Evolutionary conservation across 2,888 invertebrate species (phyloP), one percentile per base, ranked within the genome.

Genomic region (Cheilosia grossa): DNA sequence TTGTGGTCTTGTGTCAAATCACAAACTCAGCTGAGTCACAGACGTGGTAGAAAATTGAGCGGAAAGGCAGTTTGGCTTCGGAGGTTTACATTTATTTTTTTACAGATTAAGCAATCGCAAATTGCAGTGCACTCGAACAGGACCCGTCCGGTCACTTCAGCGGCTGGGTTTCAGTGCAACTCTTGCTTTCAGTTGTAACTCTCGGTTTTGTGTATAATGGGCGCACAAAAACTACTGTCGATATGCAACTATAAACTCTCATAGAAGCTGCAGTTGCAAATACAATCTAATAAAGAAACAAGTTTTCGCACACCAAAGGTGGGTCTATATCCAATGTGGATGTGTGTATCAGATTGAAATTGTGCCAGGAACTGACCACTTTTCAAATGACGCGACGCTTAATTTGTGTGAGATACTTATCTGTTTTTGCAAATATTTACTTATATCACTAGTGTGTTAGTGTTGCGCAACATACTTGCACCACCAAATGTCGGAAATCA

Each of bases 321-420:
- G 15, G 27, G 64, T 30, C 49, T 17, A 5, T 63, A 37, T 19
- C 7, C 21, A 59, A 4, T 7, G 37, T 61, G 82, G 49, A 53
- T 67, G 47, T 61, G 53, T 63, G 51, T 51, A 37, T 56, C 30
- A 58, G 80, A 64, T 80, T 83, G 82, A 74, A 83, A 80, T 74
- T 83, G 80, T 83, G 82, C 82, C 82, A 83, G 82, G 73, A 83
- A 80, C 82, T 83, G 63, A 56, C 82, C 82, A 82, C 73, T 82
- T 82, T 82, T 79, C 61, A 53, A 69, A 51, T 4, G 40, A 17
- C 47, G 42, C 37, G 24, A 9, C 30, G 33, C 69, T 61, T 56
- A 82, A 67, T 74, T 79, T 67, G n/a, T 10, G 67, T 58, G 21
- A 49, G 21, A 49, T 42, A 40, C 69, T 67, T 69, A 73, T 56